Evolutionary conservation across 2,888 invertebrate genomes (phyloP).

Genomic region (Belgica antarctica): DNA sequence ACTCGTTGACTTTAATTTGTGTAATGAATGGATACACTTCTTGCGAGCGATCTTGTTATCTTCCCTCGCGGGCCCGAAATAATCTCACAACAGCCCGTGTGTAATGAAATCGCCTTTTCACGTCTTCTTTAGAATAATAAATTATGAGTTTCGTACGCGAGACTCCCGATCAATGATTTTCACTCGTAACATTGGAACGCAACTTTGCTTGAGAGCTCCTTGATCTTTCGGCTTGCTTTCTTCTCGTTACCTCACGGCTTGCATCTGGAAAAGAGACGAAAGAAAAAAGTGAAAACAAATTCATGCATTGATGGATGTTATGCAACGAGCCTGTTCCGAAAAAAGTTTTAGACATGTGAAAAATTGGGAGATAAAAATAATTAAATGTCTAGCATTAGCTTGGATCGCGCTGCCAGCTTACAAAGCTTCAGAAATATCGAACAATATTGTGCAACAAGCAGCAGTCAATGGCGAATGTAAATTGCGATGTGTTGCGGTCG

Average conservation of each 20-base stretch:
- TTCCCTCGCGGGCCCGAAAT: slow-evolving; percentile 12
- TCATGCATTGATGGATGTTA: background rate
- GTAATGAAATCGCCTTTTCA: background rate
- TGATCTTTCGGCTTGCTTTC: slow-evolving; percentile 24
- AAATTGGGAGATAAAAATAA: slow-evolving; percentile 2
- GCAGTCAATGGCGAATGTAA: too few species aligned
- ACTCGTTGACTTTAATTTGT: slow-evolving; percentile 9
- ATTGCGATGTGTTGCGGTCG: too few species aligned
- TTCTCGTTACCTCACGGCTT: background rate
- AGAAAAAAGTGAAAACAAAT: slow-evolving; percentile 24
- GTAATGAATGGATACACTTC: slow-evolving; percentile 29
- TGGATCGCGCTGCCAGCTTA: slow-evolving; percentile 1
- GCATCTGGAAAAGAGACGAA: background rate
- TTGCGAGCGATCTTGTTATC: background rate
- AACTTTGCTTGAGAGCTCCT: background rate
- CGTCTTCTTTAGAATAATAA: slow-evolving; percentile 1
- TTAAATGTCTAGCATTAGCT: slow-evolving; percentile 11
- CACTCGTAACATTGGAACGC: background rate
- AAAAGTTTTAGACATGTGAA: background rate
- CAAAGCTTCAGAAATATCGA: background rate
- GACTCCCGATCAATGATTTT: slow-evolving; percentile 5
- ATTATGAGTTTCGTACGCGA: slow-evolving; percentile 8
- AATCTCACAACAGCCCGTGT: background rate
- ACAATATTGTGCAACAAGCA: slow-evolving; percentile 1
- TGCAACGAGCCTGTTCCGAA: background rate